Base-by-base conservation (phyloP, 2,888 invertebrate species). In the Pristionchus maxplancki region DNA sequence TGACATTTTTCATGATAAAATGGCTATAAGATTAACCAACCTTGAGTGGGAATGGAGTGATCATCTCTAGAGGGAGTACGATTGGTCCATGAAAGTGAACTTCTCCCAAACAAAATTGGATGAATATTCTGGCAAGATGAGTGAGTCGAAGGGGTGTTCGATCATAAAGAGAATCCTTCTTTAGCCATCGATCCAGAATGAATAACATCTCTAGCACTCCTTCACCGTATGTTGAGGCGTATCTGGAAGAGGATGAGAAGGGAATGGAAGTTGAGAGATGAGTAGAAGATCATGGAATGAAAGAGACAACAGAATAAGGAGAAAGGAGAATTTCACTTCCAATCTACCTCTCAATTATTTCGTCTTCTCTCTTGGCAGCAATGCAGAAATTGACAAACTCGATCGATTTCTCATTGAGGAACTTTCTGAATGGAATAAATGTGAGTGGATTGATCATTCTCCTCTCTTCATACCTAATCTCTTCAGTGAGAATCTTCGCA, bases 161-260 rank as follows among this genome's bases (percentile, higher is more conserved):
- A 44, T 64, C 62, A 44, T 85, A 64, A 2, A 85, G 64, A 9
- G n/a, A 31, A 44, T 85, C 91, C 64, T 88, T 88, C 31, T 89
- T 44, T 34, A 92, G 88, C 92, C 92, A 92, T 50, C 87, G 34
- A 34, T 91, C 58, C n/a, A 92, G 17, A 1, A 90, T 67, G 87
- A 91, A 92, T 0, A 91, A 58, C 13, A 90, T 67, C 15, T 88
- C 34, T 2, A 89, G 31, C 11, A 92, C 17, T 2, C 84, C 74
- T 1, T 84, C 44, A 0, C 92, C 91, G 84, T 92, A 92, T 3
- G 89, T 89, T 1, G 78, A 48, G 0, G 90, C 37, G 67, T 92
- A 92, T 88, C 91, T 89, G 28, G 44, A 88, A 44, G 40, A 11
- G 8, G n/a, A n/a, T n/a, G n/a, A n/a, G n/a, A n/a, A n/a, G n/a